Conservation (phyloP, 1,140 invertebrate species). For the Mesaphorura yosii region DNA sequence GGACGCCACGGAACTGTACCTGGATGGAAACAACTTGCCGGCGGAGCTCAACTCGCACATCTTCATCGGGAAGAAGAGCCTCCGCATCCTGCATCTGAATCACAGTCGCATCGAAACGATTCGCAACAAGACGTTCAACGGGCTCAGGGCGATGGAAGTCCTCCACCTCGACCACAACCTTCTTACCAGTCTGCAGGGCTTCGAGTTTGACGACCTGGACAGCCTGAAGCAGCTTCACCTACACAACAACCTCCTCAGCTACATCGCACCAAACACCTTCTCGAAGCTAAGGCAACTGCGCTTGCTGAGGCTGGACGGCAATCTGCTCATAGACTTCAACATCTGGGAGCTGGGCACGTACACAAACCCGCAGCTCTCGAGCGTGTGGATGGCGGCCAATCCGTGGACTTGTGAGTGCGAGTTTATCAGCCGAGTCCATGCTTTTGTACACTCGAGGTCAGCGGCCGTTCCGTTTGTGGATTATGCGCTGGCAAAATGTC, state of each 20-base stretch:
- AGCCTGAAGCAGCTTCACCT: constrained; percentile 71
- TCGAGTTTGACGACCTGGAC: constrained; percentile 73
- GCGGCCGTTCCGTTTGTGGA: background rate
- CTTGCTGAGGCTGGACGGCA: constrained; percentile 68
- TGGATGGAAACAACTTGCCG: constrained; percentile 77
- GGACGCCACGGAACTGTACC: constrained; percentile 84
- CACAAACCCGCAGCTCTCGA: constrained; percentile 53
- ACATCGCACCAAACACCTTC: constrained; percentile 68
- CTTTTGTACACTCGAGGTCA: background rate
- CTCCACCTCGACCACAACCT: constrained; percentile 77
- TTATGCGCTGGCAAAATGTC: background rate
- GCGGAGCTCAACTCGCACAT: constrained; percentile 70
- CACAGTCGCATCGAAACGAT: constrained; percentile 70
- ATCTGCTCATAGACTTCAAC: constrained; percentile 63
- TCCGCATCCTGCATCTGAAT: constrained; percentile 75
- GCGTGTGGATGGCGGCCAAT: constrained; percentile 47
- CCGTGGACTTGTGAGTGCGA: constrained; percentile 81
- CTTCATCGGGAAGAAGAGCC: constrained; percentile 82
- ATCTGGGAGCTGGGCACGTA: constrained; percentile 67
- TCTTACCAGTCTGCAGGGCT: constrained; percentile 65
- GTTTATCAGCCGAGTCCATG: constrained; percentile 40
- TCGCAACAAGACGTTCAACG: constrained; percentile 83
- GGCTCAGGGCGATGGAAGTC: constrained; percentile 62
- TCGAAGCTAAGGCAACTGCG: constrained; percentile 61
- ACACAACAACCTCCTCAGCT: constrained; percentile 68